Evolutionary conservation across 2,888 invertebrate genomes (phyloP), one percentile per base, ranked within the genome.

Genomic region (Rhorus exstirpatorius): DNA sequence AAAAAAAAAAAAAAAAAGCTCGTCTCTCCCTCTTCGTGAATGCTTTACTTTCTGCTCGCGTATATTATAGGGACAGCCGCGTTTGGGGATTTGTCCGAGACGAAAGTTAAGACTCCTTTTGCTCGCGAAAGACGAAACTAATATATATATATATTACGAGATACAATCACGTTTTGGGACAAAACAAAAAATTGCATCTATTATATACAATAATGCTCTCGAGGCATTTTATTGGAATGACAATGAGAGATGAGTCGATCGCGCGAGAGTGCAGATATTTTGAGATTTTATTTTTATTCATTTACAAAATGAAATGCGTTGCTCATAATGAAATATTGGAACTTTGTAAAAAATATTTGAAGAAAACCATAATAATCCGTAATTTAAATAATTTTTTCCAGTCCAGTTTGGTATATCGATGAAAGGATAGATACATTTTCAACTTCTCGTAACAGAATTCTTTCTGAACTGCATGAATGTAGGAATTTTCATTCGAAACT

Each of bases 21-120:
- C 3, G 2, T 44, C 38, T 31, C 44, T 31, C 17, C 17, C 63
- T 75, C 35, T 60, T 61, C 53, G 46, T 53, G 65, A 70, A 83
- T 76, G 72, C 55, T 84, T 84, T 81, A 81, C 7, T 49, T 51
- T 51, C 49, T 35, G n/a, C 10, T 41, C 51, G 38, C 26, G 61
- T 49, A 60, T 61, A n/a, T n/a, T n/a, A 41, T 14, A 14, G 6
- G 35, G 67, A 75, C 84, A 75, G 85, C 82, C 84, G 35, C 65
- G 79, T 55, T 55, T 31, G 74, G 78, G 86, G 85, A 87, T 89
- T 38, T 67, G 70, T 44, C 44, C 63, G 60, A 41, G 70, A 63
- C 51, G 46, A 53, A 65, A 51, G 8, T 63, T 68, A 17, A 35
- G 60, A 51, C 24, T 35, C 21, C 10, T 68, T 51, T 46, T 10